phyloP scores from a whole-genome alignment of 2,113 vertebrate genomes.

The Herpetotheres cachinnans region DNA sequence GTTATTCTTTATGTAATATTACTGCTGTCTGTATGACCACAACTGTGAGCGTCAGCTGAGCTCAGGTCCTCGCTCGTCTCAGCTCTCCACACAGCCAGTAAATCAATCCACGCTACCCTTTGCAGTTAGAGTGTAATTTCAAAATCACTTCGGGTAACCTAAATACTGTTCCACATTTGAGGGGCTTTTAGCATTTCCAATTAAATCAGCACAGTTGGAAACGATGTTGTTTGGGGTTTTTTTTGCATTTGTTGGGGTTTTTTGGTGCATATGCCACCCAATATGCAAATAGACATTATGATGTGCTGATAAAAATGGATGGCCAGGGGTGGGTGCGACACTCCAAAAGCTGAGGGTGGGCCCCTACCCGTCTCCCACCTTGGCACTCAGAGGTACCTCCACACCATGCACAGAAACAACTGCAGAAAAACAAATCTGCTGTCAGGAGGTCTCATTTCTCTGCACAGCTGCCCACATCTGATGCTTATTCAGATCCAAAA shows the following conservation, averaged over 20 bases:
- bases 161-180: background rate
- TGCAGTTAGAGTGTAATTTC: accelerated
- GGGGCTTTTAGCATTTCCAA: background rate
- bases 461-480: background rate
- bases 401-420: background rate
- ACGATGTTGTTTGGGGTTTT: background rate
- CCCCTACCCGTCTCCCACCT: background rate
- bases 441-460: background rate
- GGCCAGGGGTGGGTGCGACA: background rate
- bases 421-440: background rate
- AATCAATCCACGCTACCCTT: background rate
- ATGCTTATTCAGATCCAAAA: background rate
- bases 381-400: background rate
- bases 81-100: background rate
- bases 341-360: background rate
- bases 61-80: background rate
- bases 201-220: background rate
- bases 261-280: background rate
- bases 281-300: background rate
- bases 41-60: background rate
- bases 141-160: background rate
- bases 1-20: background rate
- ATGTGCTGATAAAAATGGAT: background rate
- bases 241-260: background rate
- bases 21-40: background rate